These are phyloP conservation scores for Mycteria americana DNA, from an alignment of 2,797 vertebrate genomes.

Conservation along the genomic window DNA sequence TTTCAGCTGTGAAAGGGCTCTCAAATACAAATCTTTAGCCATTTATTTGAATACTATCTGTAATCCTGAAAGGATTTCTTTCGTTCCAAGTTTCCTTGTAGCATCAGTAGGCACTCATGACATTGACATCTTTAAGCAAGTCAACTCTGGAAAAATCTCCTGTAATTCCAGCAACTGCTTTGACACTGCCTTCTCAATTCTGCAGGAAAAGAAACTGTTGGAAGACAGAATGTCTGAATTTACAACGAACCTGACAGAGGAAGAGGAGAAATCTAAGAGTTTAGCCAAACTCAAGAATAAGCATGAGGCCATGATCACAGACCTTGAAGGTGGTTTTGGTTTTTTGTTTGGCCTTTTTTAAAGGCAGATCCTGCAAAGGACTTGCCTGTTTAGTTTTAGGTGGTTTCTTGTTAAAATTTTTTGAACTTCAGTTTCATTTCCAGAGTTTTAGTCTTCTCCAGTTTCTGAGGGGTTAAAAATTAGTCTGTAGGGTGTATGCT, in stretches of 20 bases:
- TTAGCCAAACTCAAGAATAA: constrained; percentile 97
- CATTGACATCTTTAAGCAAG: background rate
- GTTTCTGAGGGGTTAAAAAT: constrained; percentile 64
- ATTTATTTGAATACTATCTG: background rate
- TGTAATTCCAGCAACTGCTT: background rate
- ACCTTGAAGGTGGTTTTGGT: constrained; percentile 86
- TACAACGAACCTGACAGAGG: constrained; percentile 93
- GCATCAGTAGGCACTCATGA: background rate
- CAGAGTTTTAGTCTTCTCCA: background rate
- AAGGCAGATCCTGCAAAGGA: background rate
- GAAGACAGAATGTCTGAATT: constrained; percentile 95
- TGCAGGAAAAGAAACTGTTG: constrained; percentile 93
- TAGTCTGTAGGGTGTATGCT: background rate
- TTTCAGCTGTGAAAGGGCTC: background rate
- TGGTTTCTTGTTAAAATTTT: background rate
- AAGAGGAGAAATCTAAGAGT: constrained; percentile 98
- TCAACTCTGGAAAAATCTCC: background rate
- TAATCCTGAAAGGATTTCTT: background rate
- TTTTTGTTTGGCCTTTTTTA: background rate
- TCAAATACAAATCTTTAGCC: background rate
- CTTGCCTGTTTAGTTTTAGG: background rate
- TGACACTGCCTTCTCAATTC: constrained; percentile 16
- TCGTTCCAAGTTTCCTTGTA: background rate
- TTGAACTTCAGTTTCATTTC: background rate
- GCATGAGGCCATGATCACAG: constrained; percentile 98